Base-by-base conservation (phyloP, 2,888 invertebrate species). In the Drosophila flavopinicola region DNA sequence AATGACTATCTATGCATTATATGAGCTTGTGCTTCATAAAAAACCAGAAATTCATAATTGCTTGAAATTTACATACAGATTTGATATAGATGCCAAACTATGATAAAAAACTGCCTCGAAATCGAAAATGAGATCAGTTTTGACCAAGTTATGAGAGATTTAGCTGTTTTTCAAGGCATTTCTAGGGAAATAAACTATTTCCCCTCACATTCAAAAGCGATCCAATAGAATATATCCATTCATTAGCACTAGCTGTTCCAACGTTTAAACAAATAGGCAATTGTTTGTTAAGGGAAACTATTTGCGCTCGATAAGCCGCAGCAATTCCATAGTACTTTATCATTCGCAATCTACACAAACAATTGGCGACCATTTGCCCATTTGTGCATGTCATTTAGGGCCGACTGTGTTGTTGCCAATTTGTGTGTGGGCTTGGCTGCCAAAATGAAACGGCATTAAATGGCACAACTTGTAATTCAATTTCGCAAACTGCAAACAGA, bases 381-480 rank as follows among this genome's bases (percentile, higher is more conserved):
- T 63, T 71, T 54, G 35, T 58, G 53, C 54, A 57, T 74, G 78
- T 74, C 66, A 51, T 41, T 59, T 70, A 44, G 32, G 37, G 17
- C n/a, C 13, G 33, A 6, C 48, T 23, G 23, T 45, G 60, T 48
- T 70, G 74, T 48, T 70, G 74, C 60, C 59, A 53, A 45, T 47
- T 41, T 58, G 32, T 63, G 15, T 58, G 44, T 52, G 56, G 57
- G 53, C 58, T 47, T 58, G 70, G 49, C 49, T 2, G 37, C 13
- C 48, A n/a, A 37, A 44, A 20, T 54, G 57, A 25, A 59, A 51
- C 27, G 66, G 10, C 78, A 75, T 58, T 61, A 57, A 66, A 79
- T 65, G 75, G 42, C 78, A 60, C 42, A 45, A 52, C 53, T 60
- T 41, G 67, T 85, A 64, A 85, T 78, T 83, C 60, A 85, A 85